Percentiles rank a stretch among this genome's conserved stretches.
Conservation (phyloP, 2,888 invertebrate genomes). For the Thymelicus acteon region DNA sequence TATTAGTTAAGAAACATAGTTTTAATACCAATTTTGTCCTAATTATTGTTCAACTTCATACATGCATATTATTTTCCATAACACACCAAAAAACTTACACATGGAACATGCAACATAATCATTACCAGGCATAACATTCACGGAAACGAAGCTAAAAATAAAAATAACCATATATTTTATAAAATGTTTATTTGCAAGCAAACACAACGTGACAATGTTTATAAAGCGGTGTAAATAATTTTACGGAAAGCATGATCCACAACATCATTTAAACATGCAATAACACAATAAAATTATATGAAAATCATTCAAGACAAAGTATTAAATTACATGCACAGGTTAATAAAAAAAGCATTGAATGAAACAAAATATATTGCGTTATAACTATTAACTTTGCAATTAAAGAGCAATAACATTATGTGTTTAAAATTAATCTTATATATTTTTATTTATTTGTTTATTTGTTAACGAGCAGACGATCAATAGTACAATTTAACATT, state of each 20-base stretch:
- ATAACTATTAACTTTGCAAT: not conserved
- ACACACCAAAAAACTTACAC: not conserved
- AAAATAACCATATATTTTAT: conserved; percentile 35
- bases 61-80: not conserved
- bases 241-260: conserved; percentile 31
- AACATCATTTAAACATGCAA: conserved; percentile 32
- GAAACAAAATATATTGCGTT: not conserved
- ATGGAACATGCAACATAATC: conserved; percentile 25
- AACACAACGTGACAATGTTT: conserved; percentile 42
- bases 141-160: conserved; percentile 36
- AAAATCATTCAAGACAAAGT: not conserved
- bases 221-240: conserved; percentile 40
- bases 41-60: not conserved
- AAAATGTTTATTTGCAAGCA: conserved; percentile 47
- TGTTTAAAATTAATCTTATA: not conserved
- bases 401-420: not conserved
- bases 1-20: too few species aligned
- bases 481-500: not conserved
- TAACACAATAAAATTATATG: conserved; percentile 10
- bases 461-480: not conserved
- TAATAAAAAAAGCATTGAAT: not conserved
- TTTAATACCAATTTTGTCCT: not conserved
- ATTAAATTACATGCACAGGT: conserved; percentile 12
- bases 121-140: not conserved
- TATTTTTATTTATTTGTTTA: too few species aligned